These are phyloP conservation scores for Masticophis lateralis DNA, from an alignment of 2,797 vertebrate species.

Conservation along the genomic window DNA sequence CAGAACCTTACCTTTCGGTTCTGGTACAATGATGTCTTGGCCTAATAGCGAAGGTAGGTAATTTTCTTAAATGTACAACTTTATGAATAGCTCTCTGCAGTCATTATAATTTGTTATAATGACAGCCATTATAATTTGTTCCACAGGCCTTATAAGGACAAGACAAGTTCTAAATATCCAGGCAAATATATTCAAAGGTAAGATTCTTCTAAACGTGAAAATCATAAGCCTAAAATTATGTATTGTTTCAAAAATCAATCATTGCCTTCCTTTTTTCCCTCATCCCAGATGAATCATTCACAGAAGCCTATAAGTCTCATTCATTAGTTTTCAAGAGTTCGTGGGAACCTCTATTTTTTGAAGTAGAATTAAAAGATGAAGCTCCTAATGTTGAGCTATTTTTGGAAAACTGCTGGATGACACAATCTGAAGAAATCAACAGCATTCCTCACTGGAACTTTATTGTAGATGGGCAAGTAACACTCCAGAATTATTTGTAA, in stretches of 20 bases:
- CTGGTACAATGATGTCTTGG: background rate
- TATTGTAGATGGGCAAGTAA: constrained; percentile 51
- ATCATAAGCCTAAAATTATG: background rate
- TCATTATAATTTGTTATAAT: too few relatives aligned
- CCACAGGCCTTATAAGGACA: constrained; percentile 41
- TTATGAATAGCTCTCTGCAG: background rate
- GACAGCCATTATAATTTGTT: constrained; percentile 10
- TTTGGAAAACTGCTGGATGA: constrained; percentile 60
- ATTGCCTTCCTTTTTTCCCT: background rate
- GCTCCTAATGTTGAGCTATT: background rate
- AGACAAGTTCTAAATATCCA: constrained; percentile 50
- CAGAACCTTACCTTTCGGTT: constrained; percentile 32
- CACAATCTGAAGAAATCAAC: constrained; percentile 35
- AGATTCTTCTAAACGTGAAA: background rate
- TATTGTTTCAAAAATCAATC: background rate
- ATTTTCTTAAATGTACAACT: background rate
- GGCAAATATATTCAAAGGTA: constrained; percentile 63
- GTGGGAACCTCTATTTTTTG: constrained; percentile 42
- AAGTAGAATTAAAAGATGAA: constrained; percentile 47
- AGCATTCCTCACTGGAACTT: constrained; percentile 49
- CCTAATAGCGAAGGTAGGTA: constrained; percentile 45
- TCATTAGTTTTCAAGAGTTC: background rate
- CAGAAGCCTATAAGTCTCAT: constrained; percentile 36
- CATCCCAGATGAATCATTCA: constrained; percentile 43
- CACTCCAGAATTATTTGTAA: background rate